Percentiles rank a stretch among this genome's conserved stretches.
Evolutionary conservation across 2,113 vertebrate species (phyloP).

Genomic region (Gallinago undulata): DNA sequence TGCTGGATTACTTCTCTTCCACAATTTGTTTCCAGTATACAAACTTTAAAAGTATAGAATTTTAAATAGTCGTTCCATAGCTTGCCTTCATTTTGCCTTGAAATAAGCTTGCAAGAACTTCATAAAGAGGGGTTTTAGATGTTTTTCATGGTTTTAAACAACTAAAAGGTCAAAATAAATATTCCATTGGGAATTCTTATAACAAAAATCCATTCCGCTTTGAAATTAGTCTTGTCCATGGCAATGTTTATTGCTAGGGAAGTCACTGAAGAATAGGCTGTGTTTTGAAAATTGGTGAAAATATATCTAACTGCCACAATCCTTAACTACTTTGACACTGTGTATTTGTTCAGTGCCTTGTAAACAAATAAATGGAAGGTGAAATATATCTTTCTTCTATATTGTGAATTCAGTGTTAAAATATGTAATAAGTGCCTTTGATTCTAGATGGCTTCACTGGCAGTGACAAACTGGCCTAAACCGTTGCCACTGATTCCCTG

Average conservation of each 20-base stretch:
- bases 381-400: not conserved
- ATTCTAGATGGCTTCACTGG: slow-evolving; percentile 94
- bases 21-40: not conserved
- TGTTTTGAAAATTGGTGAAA: not conserved
- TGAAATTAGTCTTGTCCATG: not conserved
- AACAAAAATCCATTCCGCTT: not conserved
- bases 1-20: not conserved
- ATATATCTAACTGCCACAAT: not conserved
- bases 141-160: not conserved
- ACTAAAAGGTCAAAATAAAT: not conserved
- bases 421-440: not conserved
- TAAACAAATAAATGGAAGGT: not conserved
- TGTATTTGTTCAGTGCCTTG: not conserved
- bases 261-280: not conserved
- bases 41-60: not conserved
- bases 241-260: not conserved
- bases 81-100: not conserved
- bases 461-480: slow-evolving; percentile 96
- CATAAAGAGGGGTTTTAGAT: not conserved
- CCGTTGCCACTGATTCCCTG: slow-evolving; percentile 95
- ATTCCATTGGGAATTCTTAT: not conserved
- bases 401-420: not conserved
- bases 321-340: not conserved
- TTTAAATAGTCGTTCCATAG: not conserved
- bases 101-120: not conserved